Conservation (phyloP, 2,888 invertebrate species). For the Oxycera nigricornis region DNA sequence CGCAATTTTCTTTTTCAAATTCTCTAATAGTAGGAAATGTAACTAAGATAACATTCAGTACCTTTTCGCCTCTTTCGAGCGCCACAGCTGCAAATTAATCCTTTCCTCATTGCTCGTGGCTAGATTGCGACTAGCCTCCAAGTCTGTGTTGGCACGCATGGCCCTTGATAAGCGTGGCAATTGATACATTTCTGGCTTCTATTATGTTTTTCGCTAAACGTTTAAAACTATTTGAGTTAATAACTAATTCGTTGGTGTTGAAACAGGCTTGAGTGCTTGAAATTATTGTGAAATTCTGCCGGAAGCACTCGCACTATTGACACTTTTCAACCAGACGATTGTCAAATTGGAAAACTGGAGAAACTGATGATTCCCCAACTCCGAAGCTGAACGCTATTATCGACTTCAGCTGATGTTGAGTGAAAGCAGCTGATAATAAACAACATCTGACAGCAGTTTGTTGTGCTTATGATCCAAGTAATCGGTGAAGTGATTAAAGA, state of each 20-base stretch:
- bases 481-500: no score
- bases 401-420: conserved; percentile 25
- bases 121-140: conserved; percentile 59
- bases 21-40: no score
- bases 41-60: conserved; percentile 35
- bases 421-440: neutral
- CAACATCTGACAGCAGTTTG: neutral
- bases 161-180: conserved; percentile 71
- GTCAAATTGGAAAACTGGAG: conserved; percentile 15
- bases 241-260: neutral
- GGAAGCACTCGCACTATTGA: neutral
- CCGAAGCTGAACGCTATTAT: conserved; percentile 19
- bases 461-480: neutral
- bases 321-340: neutral
- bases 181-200: conserved; percentile 50
- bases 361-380: neutral
- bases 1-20: no score
- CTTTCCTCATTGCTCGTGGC: conserved; percentile 46
- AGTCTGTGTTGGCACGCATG: conserved; percentile 69
- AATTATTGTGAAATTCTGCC: conserved; percentile 20
- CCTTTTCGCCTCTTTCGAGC: conserved; percentile 46
- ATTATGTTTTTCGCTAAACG: neutral
- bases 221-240: neutral
- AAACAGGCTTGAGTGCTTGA: neutral
- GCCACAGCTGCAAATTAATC: conserved; percentile 46